Conservation (phyloP, 2,113 vertebrate genomes). For the Laticauda laticaudata region DNA sequence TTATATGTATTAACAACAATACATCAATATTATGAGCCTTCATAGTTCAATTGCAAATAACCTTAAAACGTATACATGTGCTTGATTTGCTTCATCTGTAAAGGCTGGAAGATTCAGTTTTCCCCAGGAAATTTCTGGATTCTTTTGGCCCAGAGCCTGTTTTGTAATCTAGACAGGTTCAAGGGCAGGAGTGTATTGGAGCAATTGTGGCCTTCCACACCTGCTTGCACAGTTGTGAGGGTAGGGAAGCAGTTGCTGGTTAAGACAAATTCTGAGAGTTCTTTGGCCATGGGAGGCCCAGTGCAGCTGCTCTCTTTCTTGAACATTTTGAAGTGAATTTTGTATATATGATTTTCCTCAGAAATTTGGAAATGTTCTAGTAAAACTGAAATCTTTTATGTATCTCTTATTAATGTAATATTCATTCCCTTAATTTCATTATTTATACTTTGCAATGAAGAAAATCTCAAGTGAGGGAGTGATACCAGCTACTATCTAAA, state of each 20-base stretch:
- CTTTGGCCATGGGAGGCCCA: conserved; percentile 38
- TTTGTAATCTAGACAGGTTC: not conserved
- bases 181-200: conserved; percentile 7
- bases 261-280: conserved; percentile 47
- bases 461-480: not conserved
- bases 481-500: not conserved
- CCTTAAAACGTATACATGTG: no score
- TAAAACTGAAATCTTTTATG: not conserved
- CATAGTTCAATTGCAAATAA: not conserved
- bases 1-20: not conserved
- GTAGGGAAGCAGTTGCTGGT: conserved; percentile 64
- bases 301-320: conserved; percentile 57
- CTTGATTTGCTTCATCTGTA: not conserved
- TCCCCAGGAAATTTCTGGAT: not conserved
- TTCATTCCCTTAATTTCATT: not conserved
- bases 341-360: conserved; percentile 21
- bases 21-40: not conserved
- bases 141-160: not conserved
- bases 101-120: not conserved
- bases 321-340: not conserved
- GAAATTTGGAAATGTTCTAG: not conserved
- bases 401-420: not conserved
- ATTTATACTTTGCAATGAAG: not conserved
- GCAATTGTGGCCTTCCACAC: conserved; percentile 51
- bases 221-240: conserved; percentile 67